Evolutionary conservation across 2,888 invertebrate species (phyloP), one percentile per base, ranked within the genome.

Genomic region (Calliopum simillimum): DNA sequence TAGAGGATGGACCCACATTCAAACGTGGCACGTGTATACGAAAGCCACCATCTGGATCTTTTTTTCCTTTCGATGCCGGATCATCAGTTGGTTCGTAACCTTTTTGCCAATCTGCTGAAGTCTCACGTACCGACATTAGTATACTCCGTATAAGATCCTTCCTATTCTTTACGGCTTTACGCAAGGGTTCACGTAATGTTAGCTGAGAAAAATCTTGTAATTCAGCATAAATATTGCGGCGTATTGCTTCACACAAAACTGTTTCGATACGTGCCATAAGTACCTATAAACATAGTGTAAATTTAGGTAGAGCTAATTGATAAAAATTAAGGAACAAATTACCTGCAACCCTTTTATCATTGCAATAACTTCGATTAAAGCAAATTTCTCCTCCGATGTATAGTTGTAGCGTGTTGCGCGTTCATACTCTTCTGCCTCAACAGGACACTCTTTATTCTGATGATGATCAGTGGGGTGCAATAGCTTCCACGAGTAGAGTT

Each of bases 391-490:
- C 80, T 97, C 97, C 2, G 95, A 94, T 0, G 94, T 94, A 85
- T 99, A 99, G 87, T 99, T 99, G 88, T 99, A 99, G 11, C 98
- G 91, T 0, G 98, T 98, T 0, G 98, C 97, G 85, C 98, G 88
- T 87, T 99, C 99, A 82, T 99, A 99, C 87, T 98, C 98, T 87
- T 99, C 99, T 3, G 99, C 98, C 83, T 97, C 97, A 11, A 92
- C 91, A 0, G 98, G 98, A 80, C 99, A 99, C 77, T 96, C 92
- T 74, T 95, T 92, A 85, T 98, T 99, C 86, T 94, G 94, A 84
- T 97, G 95, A 84, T 96, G 96, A 88, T 99, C 98, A 0, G 98
- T 99, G 1, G 99, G 99, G 86, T 99, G 98, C 77, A 99, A 88
- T 69, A 99, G 88, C 87, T 99, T 99, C 98, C 99, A 99, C 0